phyloP scores from a whole-genome alignment of 2,888 invertebrate genomes.

The Thera obeliscata region DNA sequence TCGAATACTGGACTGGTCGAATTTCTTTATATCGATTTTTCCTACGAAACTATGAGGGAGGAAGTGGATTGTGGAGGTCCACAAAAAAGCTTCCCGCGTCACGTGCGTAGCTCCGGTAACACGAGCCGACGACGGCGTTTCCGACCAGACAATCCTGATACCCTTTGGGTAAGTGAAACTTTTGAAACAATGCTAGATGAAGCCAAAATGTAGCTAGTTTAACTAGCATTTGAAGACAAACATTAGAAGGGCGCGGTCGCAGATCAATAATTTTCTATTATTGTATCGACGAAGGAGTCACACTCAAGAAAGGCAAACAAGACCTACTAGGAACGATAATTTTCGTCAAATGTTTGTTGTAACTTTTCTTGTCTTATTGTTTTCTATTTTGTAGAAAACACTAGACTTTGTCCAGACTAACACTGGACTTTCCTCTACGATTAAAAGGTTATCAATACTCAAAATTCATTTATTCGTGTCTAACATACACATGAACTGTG shows the following conservation, averaged over 20 bases:
- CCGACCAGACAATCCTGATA: slow-evolving; percentile 61
- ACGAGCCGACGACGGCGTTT: slow-evolving; percentile 60
- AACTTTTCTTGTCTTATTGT: too few species aligned
- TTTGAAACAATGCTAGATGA: slow-evolving; percentile 32
- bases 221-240: slow-evolving; percentile 24
- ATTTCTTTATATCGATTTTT: slow-evolving; percentile 45
- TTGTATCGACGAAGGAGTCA: not conserved
- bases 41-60: slow-evolving; percentile 47
- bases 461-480: too few species aligned
- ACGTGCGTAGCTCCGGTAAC: slow-evolving; percentile 68
- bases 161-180: slow-evolving; percentile 31
- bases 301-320: too few species aligned
- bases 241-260: slow-evolving; percentile 9
- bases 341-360: too few species aligned
- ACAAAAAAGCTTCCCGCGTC: slow-evolving; percentile 66
- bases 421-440: too few species aligned
- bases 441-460: too few species aligned
- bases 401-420: too few species aligned
- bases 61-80: slow-evolving; percentile 55
- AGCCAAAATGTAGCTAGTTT: slow-evolving; percentile 22
- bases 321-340: too few species aligned
- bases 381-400: too few species aligned
- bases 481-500: too few species aligned
- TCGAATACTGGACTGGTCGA: not conserved
- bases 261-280: slow-evolving; percentile 23